Percentiles rank a stretch among this genome's conserved stretches.
phyloP scores from a whole-genome alignment of 2,113 vertebrate genomes.

The Cettia cetti region DNA sequence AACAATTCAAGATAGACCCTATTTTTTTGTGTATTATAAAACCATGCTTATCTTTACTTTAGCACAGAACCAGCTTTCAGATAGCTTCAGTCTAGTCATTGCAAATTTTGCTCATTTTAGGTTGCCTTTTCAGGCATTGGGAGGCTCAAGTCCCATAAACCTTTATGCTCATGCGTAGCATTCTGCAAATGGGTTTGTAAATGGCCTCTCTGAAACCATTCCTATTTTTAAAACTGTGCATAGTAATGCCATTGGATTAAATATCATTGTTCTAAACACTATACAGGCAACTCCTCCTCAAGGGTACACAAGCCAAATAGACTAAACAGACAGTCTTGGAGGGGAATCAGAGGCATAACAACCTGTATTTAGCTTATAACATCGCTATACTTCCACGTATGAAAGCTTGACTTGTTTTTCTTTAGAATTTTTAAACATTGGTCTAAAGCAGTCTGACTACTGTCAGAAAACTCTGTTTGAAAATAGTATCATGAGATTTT shows the following conservation, averaged over 20 bases:
- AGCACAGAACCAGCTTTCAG: neutral
- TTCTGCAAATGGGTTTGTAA: conserved; percentile 13
- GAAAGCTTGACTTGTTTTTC: neutral
- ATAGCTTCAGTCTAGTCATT: neutral
- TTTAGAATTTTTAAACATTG: neutral
- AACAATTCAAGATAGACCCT: neutral
- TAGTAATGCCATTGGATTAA: conserved; percentile 11
- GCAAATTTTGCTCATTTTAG: neutral
- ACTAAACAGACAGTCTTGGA: conserved; percentile 39
- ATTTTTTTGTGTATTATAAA: neutral
- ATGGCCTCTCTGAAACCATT: conserved; percentile 26
- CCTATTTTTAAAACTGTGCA: neutral
- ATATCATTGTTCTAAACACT: neutral
- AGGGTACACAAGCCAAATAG: conserved; percentile 2
- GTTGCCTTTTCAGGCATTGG: neutral
- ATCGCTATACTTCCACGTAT: neutral
- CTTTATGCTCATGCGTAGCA: neutral
- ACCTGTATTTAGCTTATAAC: neutral
- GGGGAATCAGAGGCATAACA: neutral
- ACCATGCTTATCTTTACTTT: neutral
- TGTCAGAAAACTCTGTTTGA: neutral
- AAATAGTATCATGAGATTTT: neutral
- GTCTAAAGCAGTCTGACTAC: neutral
- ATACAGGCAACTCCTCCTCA: neutral
- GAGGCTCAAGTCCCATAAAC: neutral